phyloP scores from a whole-genome alignment of 2,888 invertebrate genomes.

The Eupithecia subfuscata region DNA sequence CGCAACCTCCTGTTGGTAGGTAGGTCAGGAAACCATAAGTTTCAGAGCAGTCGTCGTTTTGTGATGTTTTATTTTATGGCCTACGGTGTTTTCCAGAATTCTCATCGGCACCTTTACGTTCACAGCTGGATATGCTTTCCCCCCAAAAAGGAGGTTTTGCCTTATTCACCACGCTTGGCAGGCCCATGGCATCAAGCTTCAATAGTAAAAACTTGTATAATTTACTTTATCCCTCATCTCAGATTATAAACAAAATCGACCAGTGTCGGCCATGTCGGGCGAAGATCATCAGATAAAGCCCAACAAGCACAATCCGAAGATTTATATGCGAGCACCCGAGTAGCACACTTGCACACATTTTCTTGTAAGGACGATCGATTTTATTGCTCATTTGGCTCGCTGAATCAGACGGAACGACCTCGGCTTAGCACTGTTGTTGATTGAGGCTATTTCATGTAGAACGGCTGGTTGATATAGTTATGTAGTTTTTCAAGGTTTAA shows the following conservation, averaged over 20 bases:
- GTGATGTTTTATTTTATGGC: background rate
- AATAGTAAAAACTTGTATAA: background rate
- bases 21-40: background rate
- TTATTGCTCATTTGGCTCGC: constrained; percentile 26
- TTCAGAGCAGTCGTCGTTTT: background rate
- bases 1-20: background rate
- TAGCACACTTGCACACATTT: constrained; percentile 14
- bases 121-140: background rate
- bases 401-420: constrained; percentile 13
- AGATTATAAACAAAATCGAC: background rate
- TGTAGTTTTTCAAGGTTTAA: background rate
- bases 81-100: background rate
- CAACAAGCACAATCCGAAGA: constrained; percentile 20
- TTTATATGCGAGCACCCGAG: constrained; percentile 22
- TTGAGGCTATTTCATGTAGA: background rate
- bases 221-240: background rate
- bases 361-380: constrained; percentile 14
- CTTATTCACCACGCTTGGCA: background rate
- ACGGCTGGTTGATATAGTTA: constrained; percentile 8
- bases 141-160: background rate
- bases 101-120: background rate
- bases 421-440: constrained; percentile 11
- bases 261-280: background rate
- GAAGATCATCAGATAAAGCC: background rate
- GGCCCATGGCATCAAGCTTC: background rate